Base-by-base conservation (phyloP, 2,888 invertebrate species). In the Dascillus cervinus region DNA sequence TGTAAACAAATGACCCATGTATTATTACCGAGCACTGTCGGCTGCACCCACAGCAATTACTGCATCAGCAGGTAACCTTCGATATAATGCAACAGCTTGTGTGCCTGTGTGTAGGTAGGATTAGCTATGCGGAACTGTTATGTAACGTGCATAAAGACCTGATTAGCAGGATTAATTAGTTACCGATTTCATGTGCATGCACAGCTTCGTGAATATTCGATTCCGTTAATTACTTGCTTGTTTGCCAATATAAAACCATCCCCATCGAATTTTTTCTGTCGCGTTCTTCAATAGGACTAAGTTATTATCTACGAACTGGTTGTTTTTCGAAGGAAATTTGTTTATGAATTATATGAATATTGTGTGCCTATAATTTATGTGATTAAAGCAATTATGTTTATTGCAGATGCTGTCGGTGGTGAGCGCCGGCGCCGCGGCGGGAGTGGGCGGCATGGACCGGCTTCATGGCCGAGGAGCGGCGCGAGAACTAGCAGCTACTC, bases 361-460 rank as follows among this genome's bases (percentile, higher is more conserved):
- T 8, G 19, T 4, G 6, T 11, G 14, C 10, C 10, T 8, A n/a
- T n/a, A n/a, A n/a, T n/a, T 23, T 15, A 13, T 24, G 29, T n/a
- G n/a, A 6, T 17, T 17, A 17, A 17, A 6, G 17, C 24, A 26
- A 29, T 28, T 34, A 15, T 34, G 29, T 41, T 49, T 41, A 39
- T 58, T 64, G 11, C 58, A 66, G 66, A 66, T 66, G 66, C 64
- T 66, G 64, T 66, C 66, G 62, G 64, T 66, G 55, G 65, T 66
- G 55, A 65, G 65, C 55, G 65, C 65, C 56, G 64, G 64, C 56
- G 65, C 64, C 58, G 58, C 64, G 58, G 63, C 64, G 56, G 62
- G 62, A 56, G 61, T 62, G 52, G 64, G 62, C 60, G 65, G 64
- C 57, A 64, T 64, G 65, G 65, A 64, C 58, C 65, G 64, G 54